Evolutionary conservation across 1,140 invertebrate genomes (phyloP).

Genomic region (Drosophila burlai): DNA sequence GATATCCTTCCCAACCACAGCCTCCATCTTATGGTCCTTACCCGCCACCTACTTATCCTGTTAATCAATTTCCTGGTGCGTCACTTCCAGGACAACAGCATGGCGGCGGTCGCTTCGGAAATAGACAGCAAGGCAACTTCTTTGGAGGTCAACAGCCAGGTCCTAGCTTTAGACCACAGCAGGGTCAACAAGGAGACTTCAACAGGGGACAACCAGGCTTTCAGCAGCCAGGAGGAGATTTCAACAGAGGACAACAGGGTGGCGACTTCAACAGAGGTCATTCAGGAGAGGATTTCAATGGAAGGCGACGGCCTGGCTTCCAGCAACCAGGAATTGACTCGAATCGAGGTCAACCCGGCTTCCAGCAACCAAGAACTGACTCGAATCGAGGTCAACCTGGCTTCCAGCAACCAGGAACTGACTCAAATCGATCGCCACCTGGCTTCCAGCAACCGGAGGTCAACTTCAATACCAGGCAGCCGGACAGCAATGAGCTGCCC

Average conservation of each 20-base stretch:
- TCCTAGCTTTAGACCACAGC: background rate
- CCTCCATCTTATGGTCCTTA: background rate
- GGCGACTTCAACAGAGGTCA: constrained; percentile 1
- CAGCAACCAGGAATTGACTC: constrained; percentile 8
- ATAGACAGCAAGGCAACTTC: background rate
- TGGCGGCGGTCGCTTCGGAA: constrained; percentile 5
- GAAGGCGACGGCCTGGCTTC: background rate
- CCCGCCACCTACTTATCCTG: background rate
- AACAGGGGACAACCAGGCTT: constrained; percentile 9
- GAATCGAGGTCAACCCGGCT: background rate
- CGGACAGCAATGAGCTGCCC: background rate
- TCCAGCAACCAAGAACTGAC: constrained; percentile 12
- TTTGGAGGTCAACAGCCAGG: constrained; percentile 1
- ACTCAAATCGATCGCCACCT: background rate
- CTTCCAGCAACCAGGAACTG: constrained; percentile 13
- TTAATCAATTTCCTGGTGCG: background rate
- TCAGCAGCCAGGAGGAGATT: constrained; percentile 11
- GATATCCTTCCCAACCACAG: background rate
- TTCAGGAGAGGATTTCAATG: background rate
- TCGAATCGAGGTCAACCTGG: background rate
- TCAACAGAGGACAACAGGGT: constrained; percentile 8
- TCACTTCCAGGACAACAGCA: background rate
- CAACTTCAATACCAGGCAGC: background rate
- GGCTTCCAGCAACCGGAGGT: constrained; percentile 15
- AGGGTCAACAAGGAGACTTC: background rate